Conservation (phyloP, 2,797 vertebrate species). For the Chaetodon trifasciatus region DNA sequence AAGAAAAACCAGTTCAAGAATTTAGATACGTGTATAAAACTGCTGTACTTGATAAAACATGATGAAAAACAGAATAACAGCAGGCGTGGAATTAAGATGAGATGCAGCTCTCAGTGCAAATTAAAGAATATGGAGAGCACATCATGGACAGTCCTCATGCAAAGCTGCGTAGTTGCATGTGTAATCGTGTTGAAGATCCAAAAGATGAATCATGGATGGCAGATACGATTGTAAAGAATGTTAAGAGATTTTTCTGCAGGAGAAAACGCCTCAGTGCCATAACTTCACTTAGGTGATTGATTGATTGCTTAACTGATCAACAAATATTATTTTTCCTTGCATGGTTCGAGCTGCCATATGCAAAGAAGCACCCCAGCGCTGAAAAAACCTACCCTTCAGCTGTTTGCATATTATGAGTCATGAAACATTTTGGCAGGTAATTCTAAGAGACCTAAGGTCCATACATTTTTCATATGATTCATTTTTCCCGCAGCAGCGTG, state of each 20-base stretch:
- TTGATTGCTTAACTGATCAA: slow-evolving; percentile 14
- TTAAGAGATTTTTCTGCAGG: neutral
- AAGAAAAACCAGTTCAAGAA: no score
- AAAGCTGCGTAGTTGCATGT: no score
- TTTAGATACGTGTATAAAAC: no score
- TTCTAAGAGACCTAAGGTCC: slow-evolving; percentile 80
- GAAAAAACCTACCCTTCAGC: slow-evolving; percentile 70
- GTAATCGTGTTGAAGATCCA: neutral
- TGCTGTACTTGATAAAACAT: no score
- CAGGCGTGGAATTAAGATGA: no score
- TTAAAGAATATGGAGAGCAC: no score
- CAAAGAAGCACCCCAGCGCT: slow-evolving; percentile 47
- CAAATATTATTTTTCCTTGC: slow-evolving; percentile 54
- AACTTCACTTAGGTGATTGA: slow-evolving; percentile 28
- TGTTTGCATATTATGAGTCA: slow-evolving; percentile 81
- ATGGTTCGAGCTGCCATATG: slow-evolving; percentile 58
- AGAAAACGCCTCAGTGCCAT: slow-evolving; percentile 8
- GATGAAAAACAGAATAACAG: no score
- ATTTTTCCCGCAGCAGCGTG: slow-evolving; percentile 73
- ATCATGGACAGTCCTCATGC: no score
- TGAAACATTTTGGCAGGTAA: slow-evolving; percentile 86
- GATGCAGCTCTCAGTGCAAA: no score
- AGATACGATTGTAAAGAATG: neutral
- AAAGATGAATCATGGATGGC: slow-evolving; percentile 16
- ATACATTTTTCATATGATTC: slow-evolving; percentile 84